A percentile compares a stretch with the other conserved stretches of the same genome.
Evolutionary conservation across 2,888 invertebrate species (phyloP).

Genomic region (Ennomos erosarius): DNA sequence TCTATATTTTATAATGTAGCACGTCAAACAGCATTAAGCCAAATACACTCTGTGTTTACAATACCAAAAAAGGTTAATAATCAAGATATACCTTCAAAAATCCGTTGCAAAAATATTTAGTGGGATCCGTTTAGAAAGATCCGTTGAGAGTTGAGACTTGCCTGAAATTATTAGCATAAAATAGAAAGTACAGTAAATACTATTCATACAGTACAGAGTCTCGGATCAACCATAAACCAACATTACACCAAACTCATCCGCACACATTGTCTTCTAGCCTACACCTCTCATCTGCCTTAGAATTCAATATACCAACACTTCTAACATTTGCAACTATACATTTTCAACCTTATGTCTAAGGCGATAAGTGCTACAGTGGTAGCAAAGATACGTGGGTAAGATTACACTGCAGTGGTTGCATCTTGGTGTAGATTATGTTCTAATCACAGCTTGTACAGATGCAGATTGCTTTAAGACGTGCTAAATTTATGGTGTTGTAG

Average conservation of each 20-base stretch:
- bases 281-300: constrained; percentile 24
- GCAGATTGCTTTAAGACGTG: constrained; percentile 31
- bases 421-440: constrained; percentile 34
- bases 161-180: too few species aligned
- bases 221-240: constrained; percentile 8
- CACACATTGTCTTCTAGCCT: constrained; percentile 28
- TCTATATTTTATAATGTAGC: too few species aligned
- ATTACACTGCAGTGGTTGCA: constrained; percentile 25
- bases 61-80: too few species aligned
- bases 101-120: too few species aligned
- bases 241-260: constrained; percentile 26
- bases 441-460: constrained; percentile 37
- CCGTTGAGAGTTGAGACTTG: too few species aligned
- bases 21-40: too few species aligned
- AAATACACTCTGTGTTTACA: too few species aligned
- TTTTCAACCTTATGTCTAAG: constrained; percentile 21
- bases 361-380: constrained; percentile 5
- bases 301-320: constrained; percentile 18
- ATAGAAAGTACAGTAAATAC: background rate
- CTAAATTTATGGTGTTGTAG: constrained; percentile 28
- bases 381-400: constrained; percentile 3
- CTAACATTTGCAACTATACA: constrained; percentile 2
- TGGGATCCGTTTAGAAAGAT: too few species aligned
- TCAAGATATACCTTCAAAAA: too few species aligned
- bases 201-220: background rate